These are phyloP conservation scores for Paedocypris sp. DNA, from an alignment of 2,113 vertebrate genomes.

Conservation along the genomic window DNA sequence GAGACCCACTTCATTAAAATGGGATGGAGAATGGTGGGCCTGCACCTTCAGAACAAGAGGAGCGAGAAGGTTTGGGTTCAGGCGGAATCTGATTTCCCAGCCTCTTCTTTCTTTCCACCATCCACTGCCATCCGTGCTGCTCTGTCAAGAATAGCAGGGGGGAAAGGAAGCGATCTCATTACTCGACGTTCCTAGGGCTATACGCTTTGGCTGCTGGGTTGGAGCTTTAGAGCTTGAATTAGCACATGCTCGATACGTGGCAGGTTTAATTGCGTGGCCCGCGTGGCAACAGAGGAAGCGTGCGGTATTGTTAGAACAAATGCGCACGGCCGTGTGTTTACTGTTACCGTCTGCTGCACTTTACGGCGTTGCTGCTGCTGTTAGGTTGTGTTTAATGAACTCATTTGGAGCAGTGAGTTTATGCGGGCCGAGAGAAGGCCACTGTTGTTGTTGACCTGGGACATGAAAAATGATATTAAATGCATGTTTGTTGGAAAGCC, in stretches of 20 bases:
- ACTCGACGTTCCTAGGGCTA: slow-evolving; percentile 11
- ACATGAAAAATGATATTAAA: not conserved
- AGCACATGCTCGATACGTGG: slow-evolving; percentile 9
- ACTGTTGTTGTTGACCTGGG: slow-evolving; percentile 18
- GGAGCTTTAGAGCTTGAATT: slow-evolving; percentile 5
- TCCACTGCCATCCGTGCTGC: not conserved
- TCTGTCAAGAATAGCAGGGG: slow-evolving; percentile 2
- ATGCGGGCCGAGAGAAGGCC: not conserved
- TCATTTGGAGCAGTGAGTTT: slow-evolving; percentile 12
- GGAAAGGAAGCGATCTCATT: slow-evolving; percentile 9
- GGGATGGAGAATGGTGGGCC: slow-evolving; percentile 35
- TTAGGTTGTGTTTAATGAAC: slow-evolving; percentile 30
- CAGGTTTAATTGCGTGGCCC: not conserved
- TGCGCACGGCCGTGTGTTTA: not conserved
- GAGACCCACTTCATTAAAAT: slow-evolving; percentile 56
- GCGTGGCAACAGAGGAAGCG: not conserved
- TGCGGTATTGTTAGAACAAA: not conserved
- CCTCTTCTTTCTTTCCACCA: slow-evolving; percentile 15
- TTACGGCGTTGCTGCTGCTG: slow-evolving; percentile 14
- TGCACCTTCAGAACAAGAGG: slow-evolving; percentile 32
- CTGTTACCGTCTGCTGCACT: slow-evolving; percentile 12
- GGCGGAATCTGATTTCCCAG: slow-evolving; percentile 25
- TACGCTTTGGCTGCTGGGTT: not conserved
- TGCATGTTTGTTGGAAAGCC: not conserved
- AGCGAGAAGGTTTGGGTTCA: slow-evolving; percentile 34